Conservation (phyloP, 2,888 invertebrate genomes). For the Andricus quercusramuli region DNA sequence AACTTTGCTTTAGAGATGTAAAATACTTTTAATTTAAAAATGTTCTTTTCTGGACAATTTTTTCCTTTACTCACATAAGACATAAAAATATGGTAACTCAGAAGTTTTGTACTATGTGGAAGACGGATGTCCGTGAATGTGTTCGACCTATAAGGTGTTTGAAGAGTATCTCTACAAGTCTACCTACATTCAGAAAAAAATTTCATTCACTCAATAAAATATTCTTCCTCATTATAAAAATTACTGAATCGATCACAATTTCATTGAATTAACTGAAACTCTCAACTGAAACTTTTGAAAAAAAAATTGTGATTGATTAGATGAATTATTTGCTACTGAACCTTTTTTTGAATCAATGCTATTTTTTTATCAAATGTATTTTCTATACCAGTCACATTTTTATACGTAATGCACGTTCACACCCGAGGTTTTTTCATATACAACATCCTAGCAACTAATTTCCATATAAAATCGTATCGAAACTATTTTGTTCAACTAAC, state of each 20-base stretch:
- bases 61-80: neutral
- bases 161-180: neutral
- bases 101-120: conserved; percentile 71
- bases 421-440: conserved; percentile 5
- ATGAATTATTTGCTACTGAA: neutral
- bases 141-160: conserved; percentile 2
- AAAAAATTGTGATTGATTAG: neutral
- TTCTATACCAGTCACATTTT: conserved; percentile 4
- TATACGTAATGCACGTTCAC: neutral
- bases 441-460: conserved; percentile 39
- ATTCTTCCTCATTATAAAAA: neutral
- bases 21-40: neutral
- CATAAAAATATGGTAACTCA: neutral
- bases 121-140: conserved; percentile 64
- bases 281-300: neutral
- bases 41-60: neutral
- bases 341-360: neutral
- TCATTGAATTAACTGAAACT: neutral
- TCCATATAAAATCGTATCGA: conserved; percentile 34
- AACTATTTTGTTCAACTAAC: conserved; percentile 34
- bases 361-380: conserved; percentile 1
- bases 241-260: neutral
- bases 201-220: conserved; percentile 1
- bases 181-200: neutral
- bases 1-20: too few species aligned